Percentiles rank a stretch among this genome's conserved stretches.
phyloP scores from a whole-genome alignment of 2,888 invertebrate species.

The Drosophila ustulata region DNA sequence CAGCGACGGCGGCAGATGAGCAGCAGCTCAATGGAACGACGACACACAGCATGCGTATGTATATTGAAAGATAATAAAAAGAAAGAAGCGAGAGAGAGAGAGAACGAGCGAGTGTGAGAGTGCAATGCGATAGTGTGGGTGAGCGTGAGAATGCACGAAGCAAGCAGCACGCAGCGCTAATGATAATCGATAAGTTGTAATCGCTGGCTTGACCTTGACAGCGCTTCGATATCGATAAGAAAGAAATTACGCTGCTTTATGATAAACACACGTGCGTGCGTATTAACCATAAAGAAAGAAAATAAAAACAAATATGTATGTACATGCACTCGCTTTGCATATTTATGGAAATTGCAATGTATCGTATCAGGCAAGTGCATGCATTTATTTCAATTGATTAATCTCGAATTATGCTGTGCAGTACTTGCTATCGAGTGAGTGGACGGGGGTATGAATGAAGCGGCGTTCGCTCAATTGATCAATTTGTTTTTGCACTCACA shows the following conservation, averaged over 20 bases:
- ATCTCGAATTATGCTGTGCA: slow-evolving; percentile 29
- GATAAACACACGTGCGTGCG: slow-evolving; percentile 32
- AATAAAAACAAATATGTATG: not conserved
- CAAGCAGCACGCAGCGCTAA: not conserved
- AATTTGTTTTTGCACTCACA: slow-evolving; percentile 53
- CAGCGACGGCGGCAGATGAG: slow-evolving; percentile 38
- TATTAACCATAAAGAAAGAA: not conserved
- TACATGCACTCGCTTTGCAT: not conserved
- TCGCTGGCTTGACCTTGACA: slow-evolving; percentile 49
- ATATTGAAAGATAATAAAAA: slow-evolving; percentile 22
- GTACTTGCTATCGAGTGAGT: slow-evolving; percentile 18
- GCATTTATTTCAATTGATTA: slow-evolving; percentile 21
- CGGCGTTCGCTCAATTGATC: slow-evolving; percentile 48
- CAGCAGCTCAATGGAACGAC: slow-evolving; percentile 32
- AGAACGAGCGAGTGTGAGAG: not conserved
- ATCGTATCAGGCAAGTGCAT: slow-evolving; percentile 10
- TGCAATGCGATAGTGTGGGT: not conserved
- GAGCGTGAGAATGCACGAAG: slow-evolving; percentile 17
- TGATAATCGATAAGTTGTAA: slow-evolving; percentile 29
- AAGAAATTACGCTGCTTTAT: slow-evolving; percentile 20
- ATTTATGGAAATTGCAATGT: not conserved
- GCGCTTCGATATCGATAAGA: slow-evolving; percentile 31
- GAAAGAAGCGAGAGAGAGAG: not conserved
- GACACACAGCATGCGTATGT: slow-evolving; percentile 46
- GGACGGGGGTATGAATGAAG: not conserved